A percentile compares a stretch with the other conserved stretches of the same genome.
These are phyloP conservation scores for Augochlorella aurata DNA, from an alignment of 2,888 invertebrate genomes.

Conservation along the genomic window DNA sequence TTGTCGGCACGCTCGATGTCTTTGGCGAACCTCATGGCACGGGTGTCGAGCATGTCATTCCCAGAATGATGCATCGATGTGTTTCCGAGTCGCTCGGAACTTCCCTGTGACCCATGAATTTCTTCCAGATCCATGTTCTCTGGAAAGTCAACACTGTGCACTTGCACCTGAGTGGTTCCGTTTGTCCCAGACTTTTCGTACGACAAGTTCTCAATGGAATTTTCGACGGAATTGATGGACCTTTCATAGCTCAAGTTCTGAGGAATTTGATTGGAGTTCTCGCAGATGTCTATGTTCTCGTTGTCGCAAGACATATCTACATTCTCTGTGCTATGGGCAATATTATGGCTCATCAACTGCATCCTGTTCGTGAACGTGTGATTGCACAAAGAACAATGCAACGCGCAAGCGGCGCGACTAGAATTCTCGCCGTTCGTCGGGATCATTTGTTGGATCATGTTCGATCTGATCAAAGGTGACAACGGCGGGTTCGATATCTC, in stretches of 20 bases:
- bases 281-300: constrained; percentile 74
- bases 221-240: constrained; percentile 64
- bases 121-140: constrained; percentile 62
- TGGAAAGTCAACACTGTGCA: constrained; percentile 66
- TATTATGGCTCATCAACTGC: constrained; percentile 74
- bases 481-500: constrained; percentile 45
- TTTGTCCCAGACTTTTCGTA: constrained; percentile 63
- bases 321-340: constrained; percentile 71
- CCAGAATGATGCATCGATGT: constrained; percentile 49
- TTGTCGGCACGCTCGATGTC: constrained; percentile 34
- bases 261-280: constrained; percentile 71
- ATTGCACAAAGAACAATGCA: constrained; percentile 77
- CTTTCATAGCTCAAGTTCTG: constrained; percentile 70
- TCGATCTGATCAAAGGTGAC: constrained; percentile 55
- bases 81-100: constrained; percentile 52
- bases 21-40: constrained; percentile 55
- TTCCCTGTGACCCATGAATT: constrained; percentile 45
- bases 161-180: constrained; percentile 54
- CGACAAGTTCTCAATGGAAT: constrained; percentile 70
- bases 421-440: constrained; percentile 57
- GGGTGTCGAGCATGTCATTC: constrained; percentile 47
- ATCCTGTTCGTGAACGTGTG: constrained; percentile 75
- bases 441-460: constrained; percentile 54
- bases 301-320: constrained; percentile 73
- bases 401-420: constrained; percentile 74